Percentiles rank a stretch among this genome's conserved stretches.
phyloP scores from a whole-genome alignment of 2,888 invertebrate species.

The Phanerotoma sp. region DNA sequence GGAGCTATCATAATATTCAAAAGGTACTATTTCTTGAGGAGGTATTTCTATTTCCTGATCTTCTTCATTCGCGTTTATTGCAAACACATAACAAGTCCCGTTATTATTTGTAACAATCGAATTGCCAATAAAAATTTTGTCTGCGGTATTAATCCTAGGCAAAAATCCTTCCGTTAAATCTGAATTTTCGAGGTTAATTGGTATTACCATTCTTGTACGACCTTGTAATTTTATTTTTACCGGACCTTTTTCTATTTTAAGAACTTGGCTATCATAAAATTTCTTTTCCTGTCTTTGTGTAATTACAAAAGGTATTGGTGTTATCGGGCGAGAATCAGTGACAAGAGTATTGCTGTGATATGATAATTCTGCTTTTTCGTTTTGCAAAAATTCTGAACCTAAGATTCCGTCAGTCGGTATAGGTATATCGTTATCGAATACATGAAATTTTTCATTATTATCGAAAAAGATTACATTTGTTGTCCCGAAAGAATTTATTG shows the following conservation, averaged over 20 bases:
- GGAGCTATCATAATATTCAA: neutral
- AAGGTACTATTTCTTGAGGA: slow-evolving; percentile 1
- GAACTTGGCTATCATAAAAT: neutral
- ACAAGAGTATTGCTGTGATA: slow-evolving; percentile 12
- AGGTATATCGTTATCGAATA: neutral
- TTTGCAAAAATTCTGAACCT: slow-evolving; percentile 6
- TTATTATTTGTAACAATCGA: slow-evolving; percentile 12
- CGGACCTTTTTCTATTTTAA: neutral
- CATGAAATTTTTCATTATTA: slow-evolving; percentile 1
- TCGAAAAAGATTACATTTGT: slow-evolving; percentile 13
- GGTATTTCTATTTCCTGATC: slow-evolving; percentile 11
- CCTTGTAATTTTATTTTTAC: neutral
- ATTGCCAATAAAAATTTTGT: slow-evolving; percentile 18
- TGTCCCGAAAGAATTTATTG: slow-evolving; percentile 10
- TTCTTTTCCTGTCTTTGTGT: neutral
- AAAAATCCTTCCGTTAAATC: slow-evolving; percentile 2
- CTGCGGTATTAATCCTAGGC: neutral
- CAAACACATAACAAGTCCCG: slow-evolving; percentile 9
- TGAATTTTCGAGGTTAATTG: neutral
- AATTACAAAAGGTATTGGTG: slow-evolving; percentile 1
- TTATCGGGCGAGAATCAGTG: slow-evolving; percentile 4
- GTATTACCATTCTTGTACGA: neutral
- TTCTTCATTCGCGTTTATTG: slow-evolving; percentile 15
- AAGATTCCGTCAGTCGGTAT: slow-evolving; percentile 14
- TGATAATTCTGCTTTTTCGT: slow-evolving; percentile 8